Evolutionary conservation across 2,888 invertebrate species (phyloP).

Genomic region (Polydrusus cervinus): DNA sequence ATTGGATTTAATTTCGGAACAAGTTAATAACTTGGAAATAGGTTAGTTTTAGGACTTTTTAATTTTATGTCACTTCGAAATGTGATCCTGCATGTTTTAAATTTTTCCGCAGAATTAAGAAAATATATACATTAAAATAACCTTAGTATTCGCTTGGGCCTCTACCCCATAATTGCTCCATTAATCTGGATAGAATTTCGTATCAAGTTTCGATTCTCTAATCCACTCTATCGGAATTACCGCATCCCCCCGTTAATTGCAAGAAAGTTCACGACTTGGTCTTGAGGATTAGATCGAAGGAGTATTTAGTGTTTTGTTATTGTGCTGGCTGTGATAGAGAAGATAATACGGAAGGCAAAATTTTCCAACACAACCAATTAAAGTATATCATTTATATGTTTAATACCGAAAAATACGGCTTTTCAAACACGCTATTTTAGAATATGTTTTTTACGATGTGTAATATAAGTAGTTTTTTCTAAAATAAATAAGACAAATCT

Average conservation of each 20-base stretch:
- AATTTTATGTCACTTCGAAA: too few relatives aligned
- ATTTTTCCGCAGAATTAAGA: too few relatives aligned
- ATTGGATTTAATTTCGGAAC: too few relatives aligned
- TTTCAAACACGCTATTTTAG: too few relatives aligned
- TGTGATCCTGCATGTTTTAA: too few relatives aligned
- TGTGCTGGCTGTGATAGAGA: not conserved
- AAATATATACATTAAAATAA: not conserved
- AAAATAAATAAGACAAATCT: too few relatives aligned
- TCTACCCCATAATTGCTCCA: constrained; percentile 1
- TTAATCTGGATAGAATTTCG: constrained; percentile 2
- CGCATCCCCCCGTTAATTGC: constrained; percentile 69
- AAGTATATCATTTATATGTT: too few relatives aligned
- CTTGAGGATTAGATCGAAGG: constrained; percentile 27
- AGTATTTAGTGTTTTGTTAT: not conserved
- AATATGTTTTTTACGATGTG: too few relatives aligned
- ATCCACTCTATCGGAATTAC: constrained; percentile 63
- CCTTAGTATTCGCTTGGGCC: not conserved
- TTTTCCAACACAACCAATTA: not conserved
- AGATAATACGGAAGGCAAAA: not conserved
- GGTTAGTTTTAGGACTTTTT: too few relatives aligned
- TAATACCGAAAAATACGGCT: too few relatives aligned
- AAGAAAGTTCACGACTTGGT: constrained; percentile 64
- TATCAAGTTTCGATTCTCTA: constrained; percentile 9
- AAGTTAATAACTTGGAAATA: too few relatives aligned
- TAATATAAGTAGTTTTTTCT: too few relatives aligned